These are phyloP conservation scores for Brachirus orientalis DNA, from an alignment of 2,113 vertebrate genomes.

Conservation along the genomic window DNA sequence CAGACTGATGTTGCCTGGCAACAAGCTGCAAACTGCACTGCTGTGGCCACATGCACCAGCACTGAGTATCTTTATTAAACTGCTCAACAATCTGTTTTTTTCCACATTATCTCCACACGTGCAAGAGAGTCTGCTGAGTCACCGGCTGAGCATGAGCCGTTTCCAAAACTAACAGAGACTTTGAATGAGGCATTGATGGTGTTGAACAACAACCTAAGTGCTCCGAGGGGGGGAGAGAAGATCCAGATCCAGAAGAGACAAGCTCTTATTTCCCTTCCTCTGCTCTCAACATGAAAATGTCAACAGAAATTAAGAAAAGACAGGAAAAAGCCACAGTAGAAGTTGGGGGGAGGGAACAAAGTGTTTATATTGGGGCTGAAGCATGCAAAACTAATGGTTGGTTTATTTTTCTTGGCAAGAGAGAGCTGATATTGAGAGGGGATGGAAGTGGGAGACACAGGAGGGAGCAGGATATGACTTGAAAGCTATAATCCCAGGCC, in stretches of 20 bases:
- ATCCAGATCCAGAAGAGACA: slow-evolving; percentile 21
- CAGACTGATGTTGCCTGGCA: slow-evolving; percentile 68
- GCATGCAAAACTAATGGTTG: slow-evolving; percentile 47
- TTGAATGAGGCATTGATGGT: slow-evolving; percentile 23
- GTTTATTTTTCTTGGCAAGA: slow-evolving; percentile 68
- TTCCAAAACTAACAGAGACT: slow-evolving; percentile 49
- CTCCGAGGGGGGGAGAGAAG: not conserved
- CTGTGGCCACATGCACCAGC: slow-evolving; percentile 52
- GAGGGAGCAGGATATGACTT: slow-evolving; percentile 47
- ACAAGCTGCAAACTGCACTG: slow-evolving; percentile 62
- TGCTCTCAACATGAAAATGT: slow-evolving; percentile 53
- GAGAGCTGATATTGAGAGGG: slow-evolving; percentile 36
- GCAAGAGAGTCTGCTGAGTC: slow-evolving; percentile 65
- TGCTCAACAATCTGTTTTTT: slow-evolving; percentile 69
- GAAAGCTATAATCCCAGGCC: slow-evolving; percentile 48
- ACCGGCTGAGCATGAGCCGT: slow-evolving; percentile 42
- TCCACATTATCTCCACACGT: slow-evolving; percentile 61
- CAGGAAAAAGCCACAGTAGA: slow-evolving; percentile 4
- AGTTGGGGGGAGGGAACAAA: slow-evolving; percentile 28
- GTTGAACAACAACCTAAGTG: slow-evolving; percentile 33
- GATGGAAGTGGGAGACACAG: slow-evolving; percentile 19
- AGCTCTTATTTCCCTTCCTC: slow-evolving; percentile 30
- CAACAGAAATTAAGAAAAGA: slow-evolving; percentile 38
- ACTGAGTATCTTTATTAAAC: slow-evolving; percentile 65
- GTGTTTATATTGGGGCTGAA: slow-evolving; percentile 52